phyloP scores from a whole-genome alignment of 2,797 vertebrate genomes.

The Onychomys leucogaster region DNA sequence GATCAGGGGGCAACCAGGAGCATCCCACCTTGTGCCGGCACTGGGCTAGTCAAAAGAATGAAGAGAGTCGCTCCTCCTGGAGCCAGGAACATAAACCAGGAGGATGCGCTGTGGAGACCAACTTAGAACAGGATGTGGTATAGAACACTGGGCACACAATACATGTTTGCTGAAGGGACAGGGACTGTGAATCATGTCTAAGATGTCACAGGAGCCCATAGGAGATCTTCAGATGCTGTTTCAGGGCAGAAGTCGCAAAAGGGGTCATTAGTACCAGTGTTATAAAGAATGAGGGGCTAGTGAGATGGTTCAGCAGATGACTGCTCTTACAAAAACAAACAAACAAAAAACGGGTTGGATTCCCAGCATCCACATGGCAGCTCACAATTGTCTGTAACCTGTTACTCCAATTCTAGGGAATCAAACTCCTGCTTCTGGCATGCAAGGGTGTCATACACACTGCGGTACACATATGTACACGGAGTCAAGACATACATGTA shows the following conservation, averaged over 20 bases:
- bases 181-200: not conserved
- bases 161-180: not conserved
- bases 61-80: not conserved
- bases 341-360: not conserved
- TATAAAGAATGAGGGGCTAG: not conserved
- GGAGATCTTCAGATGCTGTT: not conserved
- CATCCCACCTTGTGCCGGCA: not conserved
- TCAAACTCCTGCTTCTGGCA: not conserved
- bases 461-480: too few species aligned
- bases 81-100: not conserved
- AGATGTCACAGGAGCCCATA: not conserved
- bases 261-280: not conserved
- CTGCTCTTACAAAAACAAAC: not conserved
- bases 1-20: not conserved
- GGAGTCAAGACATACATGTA: not conserved
- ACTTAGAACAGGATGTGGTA: not conserved
- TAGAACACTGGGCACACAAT: too few species aligned
- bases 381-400: not conserved
- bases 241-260: conserved; percentile 25
- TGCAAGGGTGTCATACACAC: not conserved
- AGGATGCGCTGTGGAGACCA: not conserved
- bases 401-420: not conserved
- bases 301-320: not conserved
- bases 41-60: not conserved
- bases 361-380: not conserved